These are phyloP conservation scores for Rhagoletis zephyria DNA, from an alignment of 1,140 invertebrate species.

Conservation along the genomic window DNA sequence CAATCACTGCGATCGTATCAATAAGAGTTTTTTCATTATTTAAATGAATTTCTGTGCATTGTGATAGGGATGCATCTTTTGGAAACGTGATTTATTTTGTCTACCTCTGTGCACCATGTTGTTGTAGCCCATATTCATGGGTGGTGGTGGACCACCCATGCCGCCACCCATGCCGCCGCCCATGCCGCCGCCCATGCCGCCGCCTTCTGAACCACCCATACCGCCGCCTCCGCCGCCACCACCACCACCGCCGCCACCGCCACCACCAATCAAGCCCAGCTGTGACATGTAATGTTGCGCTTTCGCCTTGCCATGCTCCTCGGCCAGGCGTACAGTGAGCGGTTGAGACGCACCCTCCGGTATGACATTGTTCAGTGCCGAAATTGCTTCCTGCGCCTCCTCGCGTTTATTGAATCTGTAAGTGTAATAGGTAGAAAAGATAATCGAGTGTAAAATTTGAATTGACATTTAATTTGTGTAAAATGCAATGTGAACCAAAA, in stretches of 20 bases:
- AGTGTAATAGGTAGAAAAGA: neutral
- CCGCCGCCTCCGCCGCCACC: neutral
- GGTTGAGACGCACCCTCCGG: constrained; percentile 88
- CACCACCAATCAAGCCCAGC: constrained; percentile 63
- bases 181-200: constrained; percentile 11
- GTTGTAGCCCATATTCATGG: constrained; percentile 65
- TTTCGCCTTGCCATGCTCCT: constrained; percentile 93
- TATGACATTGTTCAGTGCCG: constrained; percentile 86
- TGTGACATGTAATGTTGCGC: constrained; percentile 75
- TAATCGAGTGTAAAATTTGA: neutral
- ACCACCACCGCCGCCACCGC: constrained; percentile 38
- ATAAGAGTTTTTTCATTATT: constrained; percentile 56
- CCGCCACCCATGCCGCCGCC: constrained; percentile 20
- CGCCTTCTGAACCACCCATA: constrained; percentile 62
- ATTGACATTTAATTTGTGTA: neutral
- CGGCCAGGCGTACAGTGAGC: constrained; percentile 86
- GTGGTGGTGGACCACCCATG: constrained; percentile 64
- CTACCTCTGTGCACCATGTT: constrained; percentile 74
- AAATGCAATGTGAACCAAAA: neutral
- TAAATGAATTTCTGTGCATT: constrained; percentile 72
- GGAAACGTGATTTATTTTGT: constrained; percentile 71
- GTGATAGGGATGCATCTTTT: constrained; percentile 72
- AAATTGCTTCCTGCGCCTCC: constrained; percentile 91
- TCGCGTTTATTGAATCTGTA: constrained; percentile 84
- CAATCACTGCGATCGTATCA: too few species aligned